Percentiles rank a stretch among this genome's conserved stretches.
phyloP scores from a whole-genome alignment of 2,113 vertebrate genomes.

The Falco punctatus region DNA sequence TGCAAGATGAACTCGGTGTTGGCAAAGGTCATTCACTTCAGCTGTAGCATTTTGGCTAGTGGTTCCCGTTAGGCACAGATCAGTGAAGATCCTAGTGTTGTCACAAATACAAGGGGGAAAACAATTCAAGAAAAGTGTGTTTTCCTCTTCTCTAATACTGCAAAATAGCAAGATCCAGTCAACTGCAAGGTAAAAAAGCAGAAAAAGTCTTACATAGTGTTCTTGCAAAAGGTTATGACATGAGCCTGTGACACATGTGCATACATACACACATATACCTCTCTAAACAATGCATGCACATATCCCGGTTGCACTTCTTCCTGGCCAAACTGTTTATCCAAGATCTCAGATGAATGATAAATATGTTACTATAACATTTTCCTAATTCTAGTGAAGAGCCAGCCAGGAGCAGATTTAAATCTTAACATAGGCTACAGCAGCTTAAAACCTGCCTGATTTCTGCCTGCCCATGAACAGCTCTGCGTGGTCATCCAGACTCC shows the following conservation, averaged over 20 bases:
- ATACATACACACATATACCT: fast-evolving
- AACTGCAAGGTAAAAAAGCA: background rate
- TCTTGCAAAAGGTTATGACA: background rate
- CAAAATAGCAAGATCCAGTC: background rate
- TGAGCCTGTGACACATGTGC: background rate
- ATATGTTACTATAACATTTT: background rate
- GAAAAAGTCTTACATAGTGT: background rate
- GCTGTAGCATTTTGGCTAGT: background rate
- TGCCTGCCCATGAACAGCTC: background rate
- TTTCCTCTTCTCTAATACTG: background rate
- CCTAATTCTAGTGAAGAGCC: background rate
- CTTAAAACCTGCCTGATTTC: background rate
- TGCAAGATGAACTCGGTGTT: background rate
- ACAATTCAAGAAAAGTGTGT: background rate
- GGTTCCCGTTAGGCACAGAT: background rate
- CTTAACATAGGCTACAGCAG: background rate
- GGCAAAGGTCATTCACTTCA: conserved; percentile 45
- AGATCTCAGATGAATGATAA: background rate
- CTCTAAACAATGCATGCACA: background rate
- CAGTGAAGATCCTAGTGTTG: background rate
- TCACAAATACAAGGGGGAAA: background rate
- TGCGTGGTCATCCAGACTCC: background rate
- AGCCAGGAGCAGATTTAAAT: background rate
- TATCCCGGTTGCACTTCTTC: background rate
- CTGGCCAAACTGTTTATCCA: background rate